Evolutionary conservation across 53 echinoderm and acorn worm genomes (phyloP), one percentile per base, ranked within the genome.

Genomic region (Astropecten irregularis): DNA sequence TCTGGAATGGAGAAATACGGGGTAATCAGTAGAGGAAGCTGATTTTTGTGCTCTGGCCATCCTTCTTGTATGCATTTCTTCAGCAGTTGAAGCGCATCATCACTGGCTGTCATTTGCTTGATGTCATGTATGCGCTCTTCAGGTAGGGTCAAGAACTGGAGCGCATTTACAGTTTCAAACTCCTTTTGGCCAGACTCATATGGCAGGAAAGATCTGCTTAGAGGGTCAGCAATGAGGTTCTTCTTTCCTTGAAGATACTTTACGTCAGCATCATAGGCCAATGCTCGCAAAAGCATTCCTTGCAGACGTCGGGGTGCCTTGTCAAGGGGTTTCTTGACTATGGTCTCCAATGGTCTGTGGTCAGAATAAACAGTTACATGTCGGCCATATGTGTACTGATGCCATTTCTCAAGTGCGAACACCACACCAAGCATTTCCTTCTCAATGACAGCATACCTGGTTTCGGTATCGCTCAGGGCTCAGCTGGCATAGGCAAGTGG

Each of bases 401-500:
- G 51, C 68, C 88, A 92, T 40, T 89, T 92, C 29, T 88, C 84
- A 16, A 92, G 82, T 6, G 82, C 88, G 42, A 77, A 88, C 11
- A 83, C 55, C 14, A 92, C 72, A 22, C 74, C 92, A 5, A 92
- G 85, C 88, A 92, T 85, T 62, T 86, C 91, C 59, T 91, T 88
- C 36, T 87, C 86, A 51, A 83, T 83, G 50, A 72, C 87, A 2
- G 76, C 76, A 47, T 88, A 88, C n/a, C 88, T 31, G 34, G 60
- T 22, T 47, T 90, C 83, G 2, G 81, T 55, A n/a, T 88, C 88
- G n/a, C 60, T 77, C 56, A 84, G 54, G 7, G 88, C 67, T n/a
- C 88, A 29, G 37, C 88, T 88, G 32, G 91, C 87, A 53, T 83
- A 88, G 16, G 88, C 88, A 14, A 91, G 54, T 3, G 87, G 91